Conservation (phyloP, 2,113 vertebrate species). For the Clarias gariepinus region DNA sequence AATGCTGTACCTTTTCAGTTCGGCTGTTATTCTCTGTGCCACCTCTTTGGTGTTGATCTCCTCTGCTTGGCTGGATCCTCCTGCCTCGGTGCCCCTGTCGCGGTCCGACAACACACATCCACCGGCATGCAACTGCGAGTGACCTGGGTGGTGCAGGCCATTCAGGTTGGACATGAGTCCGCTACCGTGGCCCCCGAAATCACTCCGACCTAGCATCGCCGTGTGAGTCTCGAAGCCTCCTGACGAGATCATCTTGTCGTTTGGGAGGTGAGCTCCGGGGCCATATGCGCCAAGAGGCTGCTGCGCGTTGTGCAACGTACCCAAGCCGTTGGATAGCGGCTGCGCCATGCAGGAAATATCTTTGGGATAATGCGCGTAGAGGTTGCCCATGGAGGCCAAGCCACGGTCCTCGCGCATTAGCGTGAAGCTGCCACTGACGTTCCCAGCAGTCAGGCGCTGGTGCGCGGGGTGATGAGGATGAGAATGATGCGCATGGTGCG, state of each 20-base stretch:
- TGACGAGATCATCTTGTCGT: conserved; percentile 91
- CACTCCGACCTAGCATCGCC: conserved; percentile 87
- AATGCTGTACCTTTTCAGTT: conserved; percentile 98
- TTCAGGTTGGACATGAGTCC: conserved; percentile 86
- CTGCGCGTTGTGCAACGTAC: conserved; percentile 88
- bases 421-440: conserved; percentile 94
- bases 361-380: conserved; percentile 95
- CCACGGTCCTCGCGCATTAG: conserved; percentile 93
- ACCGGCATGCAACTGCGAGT: conserved; percentile 83
- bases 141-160: conserved; percentile 83
- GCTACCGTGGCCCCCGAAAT: conserved; percentile 83
- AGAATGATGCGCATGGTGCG: conserved; percentile 60
- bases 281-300: conserved; percentile 87
- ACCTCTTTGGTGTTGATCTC: conserved; percentile 99
- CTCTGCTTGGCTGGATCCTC: conserved; percentile 85
- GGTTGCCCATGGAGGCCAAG: conserved; percentile 90
- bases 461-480: conserved; percentile 76
- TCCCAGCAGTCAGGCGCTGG: conserved; percentile 84
- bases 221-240: conserved; percentile 92
- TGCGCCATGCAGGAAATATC: conserved; percentile 93
- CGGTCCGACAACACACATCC: conserved; percentile 82
- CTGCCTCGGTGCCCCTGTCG: conserved; percentile 78
- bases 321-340: conserved; percentile 87
- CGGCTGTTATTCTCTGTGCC: conserved; percentile 94
- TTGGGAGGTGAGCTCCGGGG: conserved; percentile 83